Evolutionary conservation across 1,140 invertebrate species (phyloP).

Genomic region (Phocides pigmalion): DNA sequence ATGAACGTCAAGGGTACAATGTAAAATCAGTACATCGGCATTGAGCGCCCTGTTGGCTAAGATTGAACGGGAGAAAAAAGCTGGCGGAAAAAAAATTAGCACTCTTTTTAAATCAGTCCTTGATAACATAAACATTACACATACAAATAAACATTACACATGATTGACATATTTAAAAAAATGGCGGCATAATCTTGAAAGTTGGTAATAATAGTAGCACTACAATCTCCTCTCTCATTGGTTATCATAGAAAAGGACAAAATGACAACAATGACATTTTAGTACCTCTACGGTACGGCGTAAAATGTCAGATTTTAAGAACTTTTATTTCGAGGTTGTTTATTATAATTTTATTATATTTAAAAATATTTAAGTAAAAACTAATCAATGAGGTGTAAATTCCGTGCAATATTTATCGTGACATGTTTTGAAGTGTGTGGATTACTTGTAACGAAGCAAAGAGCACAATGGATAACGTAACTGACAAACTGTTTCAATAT

Average conservation of each 20-base stretch:
- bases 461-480: constrained; percentile 71
- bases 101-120: too few relatives aligned
- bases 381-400: constrained; percentile 6
- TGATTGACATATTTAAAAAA: too few relatives aligned
- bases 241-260: constrained; percentile 21
- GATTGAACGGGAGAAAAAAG: too few relatives aligned
- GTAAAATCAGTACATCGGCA: too few relatives aligned
- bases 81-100: too few relatives aligned
- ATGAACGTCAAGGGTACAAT: too few relatives aligned
- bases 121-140: too few relatives aligned
- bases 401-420: neutral
- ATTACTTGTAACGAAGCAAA: neutral
- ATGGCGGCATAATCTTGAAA: too few relatives aligned
- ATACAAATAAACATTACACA: too few relatives aligned
- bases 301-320: constrained; percentile 50
- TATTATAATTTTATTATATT: constrained; percentile 39
- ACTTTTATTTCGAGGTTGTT: constrained; percentile 59
- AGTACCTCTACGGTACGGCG: constrained; percentile 5
- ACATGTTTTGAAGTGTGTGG: constrained; percentile 3
- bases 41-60: too few relatives aligned
- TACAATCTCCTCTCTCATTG: constrained; percentile 20
- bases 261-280: constrained; percentile 22
- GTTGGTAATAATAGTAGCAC: too few relatives aligned
- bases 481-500: constrained; percentile 75
- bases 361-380: constrained; percentile 28